phyloP scores from a whole-genome alignment of 2,888 invertebrate genomes.

The Phasia obesa region DNA sequence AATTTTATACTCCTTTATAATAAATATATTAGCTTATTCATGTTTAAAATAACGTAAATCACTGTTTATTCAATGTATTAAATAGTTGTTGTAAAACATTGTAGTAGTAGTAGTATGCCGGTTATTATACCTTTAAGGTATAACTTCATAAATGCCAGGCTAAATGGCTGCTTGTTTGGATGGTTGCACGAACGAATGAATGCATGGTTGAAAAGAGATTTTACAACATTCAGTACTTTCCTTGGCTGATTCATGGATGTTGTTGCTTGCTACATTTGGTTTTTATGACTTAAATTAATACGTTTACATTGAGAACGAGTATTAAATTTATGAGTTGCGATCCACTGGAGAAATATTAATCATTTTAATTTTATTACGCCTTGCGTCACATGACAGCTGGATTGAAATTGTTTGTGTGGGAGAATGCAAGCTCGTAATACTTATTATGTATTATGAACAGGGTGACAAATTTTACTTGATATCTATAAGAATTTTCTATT shows the following conservation, averaged over 20 bases:
- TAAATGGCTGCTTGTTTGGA: not conserved
- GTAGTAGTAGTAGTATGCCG: conserved; percentile 1
- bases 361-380: conserved; percentile 71
- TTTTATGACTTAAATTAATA: conserved; percentile 69
- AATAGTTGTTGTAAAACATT: not conserved
- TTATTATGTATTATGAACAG: conserved; percentile 3
- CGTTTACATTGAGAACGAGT: conserved; percentile 66
- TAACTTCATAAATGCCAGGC: conserved; percentile 5
- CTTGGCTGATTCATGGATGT: not conserved
- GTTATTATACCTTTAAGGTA: conserved; percentile 2
- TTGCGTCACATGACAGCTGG: conserved; percentile 66
- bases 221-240: not conserved
- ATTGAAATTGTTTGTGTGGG: conserved; percentile 34
- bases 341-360: conserved; percentile 72
- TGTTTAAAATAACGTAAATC: too few species aligned
- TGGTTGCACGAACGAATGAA: not conserved
- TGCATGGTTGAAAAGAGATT: too few species aligned
- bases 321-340: conserved; percentile 71
- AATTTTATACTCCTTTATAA: too few species aligned
- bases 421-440: conserved; percentile 27
- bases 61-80: not conserved
- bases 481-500: not conserved
- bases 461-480: not conserved
- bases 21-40: too few species aligned
- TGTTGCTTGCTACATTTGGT: conserved; percentile 47